Percentiles rank a stretch among this genome's conserved stretches.
These are phyloP conservation scores for Colletes latitarsis DNA, from an alignment of 1,140 invertebrate genomes.

Conservation along the genomic window DNA sequence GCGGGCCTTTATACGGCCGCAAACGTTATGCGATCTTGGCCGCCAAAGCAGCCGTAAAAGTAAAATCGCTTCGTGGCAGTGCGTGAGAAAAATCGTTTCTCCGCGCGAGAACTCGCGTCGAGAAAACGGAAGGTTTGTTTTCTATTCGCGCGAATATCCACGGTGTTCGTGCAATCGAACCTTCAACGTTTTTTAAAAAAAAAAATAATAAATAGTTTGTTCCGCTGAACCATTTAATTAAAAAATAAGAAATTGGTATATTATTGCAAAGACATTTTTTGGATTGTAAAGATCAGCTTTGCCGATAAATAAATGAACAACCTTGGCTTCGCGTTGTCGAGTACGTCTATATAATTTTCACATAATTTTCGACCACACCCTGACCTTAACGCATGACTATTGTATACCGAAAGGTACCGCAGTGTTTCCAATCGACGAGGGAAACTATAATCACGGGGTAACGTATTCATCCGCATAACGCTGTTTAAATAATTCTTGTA, in stretches of 20 bases:
- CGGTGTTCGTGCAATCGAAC: too few species aligned
- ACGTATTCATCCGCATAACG: not conserved
- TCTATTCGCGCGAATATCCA: too few species aligned
- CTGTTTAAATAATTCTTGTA: slow-evolving; percentile 33
- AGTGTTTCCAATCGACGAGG: not conserved
- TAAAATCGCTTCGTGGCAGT: not conserved
- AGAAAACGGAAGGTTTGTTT: too few species aligned
- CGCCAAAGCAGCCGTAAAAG: not conserved
- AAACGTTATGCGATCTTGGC: not conserved
- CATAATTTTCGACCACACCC: not conserved
- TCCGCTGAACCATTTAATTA: too few species aligned
- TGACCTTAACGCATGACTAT: not conserved
- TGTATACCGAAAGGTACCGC: not conserved
- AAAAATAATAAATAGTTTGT: too few species aligned
- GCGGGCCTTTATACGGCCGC: not conserved
- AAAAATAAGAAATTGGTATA: too few species aligned
- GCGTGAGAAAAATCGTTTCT: not conserved
- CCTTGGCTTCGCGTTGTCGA: not conserved
- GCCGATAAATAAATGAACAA: too few species aligned
- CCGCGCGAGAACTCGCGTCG: not conserved
- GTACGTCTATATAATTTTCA: not conserved
- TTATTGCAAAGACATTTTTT: too few species aligned
- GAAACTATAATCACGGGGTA: slow-evolving; percentile 4
- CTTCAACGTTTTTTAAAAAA: too few species aligned
- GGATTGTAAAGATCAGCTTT: too few species aligned